Evolutionary conservation across 2,113 vertebrate genomes (phyloP), one percentile per base, ranked within the genome.

Genomic region (Chamaea fasciata): DNA sequence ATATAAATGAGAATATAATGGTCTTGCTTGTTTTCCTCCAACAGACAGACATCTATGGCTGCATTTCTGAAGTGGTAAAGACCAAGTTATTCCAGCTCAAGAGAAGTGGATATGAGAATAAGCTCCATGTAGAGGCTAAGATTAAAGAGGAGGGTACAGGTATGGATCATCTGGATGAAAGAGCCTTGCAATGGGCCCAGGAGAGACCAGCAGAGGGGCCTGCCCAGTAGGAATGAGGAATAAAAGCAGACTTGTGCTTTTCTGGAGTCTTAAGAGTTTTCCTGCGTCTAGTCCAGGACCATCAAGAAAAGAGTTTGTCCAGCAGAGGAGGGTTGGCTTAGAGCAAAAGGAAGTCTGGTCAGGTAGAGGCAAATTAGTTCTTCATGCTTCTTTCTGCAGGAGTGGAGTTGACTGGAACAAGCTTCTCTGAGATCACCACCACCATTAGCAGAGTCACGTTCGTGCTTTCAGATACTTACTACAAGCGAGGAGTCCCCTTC

Each of bases 111-210:
- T 98, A 97, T 77, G 73, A 97, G 75, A 98, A 97, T 94, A 96
- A 90, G 19, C 94, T 98, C 37, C 49, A 20, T 16, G 97, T 95
- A 14, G 90, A 95, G 15, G 98, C 98, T 80, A 98, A 95, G 78
- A 97, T 98, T 85, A 95, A 90, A 95, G 98, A 98, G 73, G 97
- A 98, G 10, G 98, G 94, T 73, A 98, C 98, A 97, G 98, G 98
- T 98, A 55, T 87, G 95, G 74, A 83, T 71, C 22, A 47, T 64
- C 18, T 55, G 26, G 24, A 81, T 49, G 7, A 11, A 52, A 87
- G 3, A 67, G 22, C 26, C 2, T 3, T 74, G 10, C 52, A 78
- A 35, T 70, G 68, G 76, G 30, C 21, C 24, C 17, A 41, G 13
- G 16, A 77, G 37, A 88, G 24, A 68, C 10, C 30, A 87, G 11